Evolutionary conservation across 2,113 vertebrate genomes (phyloP), one percentile per base, ranked within the genome.

Genomic region (Pelobates fuscus): DNA sequence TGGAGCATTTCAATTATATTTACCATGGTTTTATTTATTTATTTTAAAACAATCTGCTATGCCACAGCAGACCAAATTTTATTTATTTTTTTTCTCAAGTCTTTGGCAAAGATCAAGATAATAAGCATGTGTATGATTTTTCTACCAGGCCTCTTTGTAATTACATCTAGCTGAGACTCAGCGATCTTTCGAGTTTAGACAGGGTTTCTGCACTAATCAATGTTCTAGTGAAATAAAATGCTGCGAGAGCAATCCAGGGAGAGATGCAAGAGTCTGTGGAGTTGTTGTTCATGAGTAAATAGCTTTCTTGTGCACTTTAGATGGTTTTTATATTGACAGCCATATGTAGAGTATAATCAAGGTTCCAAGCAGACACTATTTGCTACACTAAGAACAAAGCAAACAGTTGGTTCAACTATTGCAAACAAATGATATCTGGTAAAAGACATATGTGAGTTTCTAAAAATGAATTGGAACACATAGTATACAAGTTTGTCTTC

Each of bases 101-200:
- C n/a, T n/a, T 58, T 58, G 1, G 20, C 12, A 10, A 21, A 58
- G 20, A 58, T 58, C 55, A 58, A 58, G 23, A 58, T 24, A 58
- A 23, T 58, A 58, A 27, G 27, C 3, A 5, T 60, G 26, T 60
- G 8, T 58, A 11, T 23, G 25, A 27, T 27, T 29, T 60, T 25
- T 60, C 5, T 60, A 60, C 58, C 18, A 18, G 25, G 25, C 15
- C 58, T 60, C 58, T 60, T 30, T 60, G 58, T 60, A 60, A 60
- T 60, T 60, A 60, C 58, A 60, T 29, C 58, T 27, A 29, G 58
- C 26, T 27, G 58, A 60, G 25, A 18, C 14, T 24, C 25, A 26
- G 58, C 26, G 27, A 60, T 29, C 23, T 60, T 60, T 60, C 26
- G 27, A 60, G 58, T 60, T 60, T 60, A 25, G 58, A 60, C 58